A percentile compares a stretch with the other conserved stretches of the same genome.
Conservation (phyloP, 2,113 vertebrate genomes). For the Pterocles burchelli region DNA sequence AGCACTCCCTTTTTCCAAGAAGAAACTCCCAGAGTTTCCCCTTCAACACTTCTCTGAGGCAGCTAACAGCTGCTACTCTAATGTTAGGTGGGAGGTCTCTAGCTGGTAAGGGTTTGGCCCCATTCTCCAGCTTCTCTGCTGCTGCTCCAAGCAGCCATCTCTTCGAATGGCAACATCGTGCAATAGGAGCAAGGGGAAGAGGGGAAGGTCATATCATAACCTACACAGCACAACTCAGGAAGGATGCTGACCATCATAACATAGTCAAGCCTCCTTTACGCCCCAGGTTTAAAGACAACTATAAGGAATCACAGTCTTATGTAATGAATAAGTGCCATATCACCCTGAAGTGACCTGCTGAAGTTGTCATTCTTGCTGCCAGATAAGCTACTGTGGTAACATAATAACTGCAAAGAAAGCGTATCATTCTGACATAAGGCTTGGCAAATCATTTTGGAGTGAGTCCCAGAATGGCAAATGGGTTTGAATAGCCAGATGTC, state of each 20-base stretch:
- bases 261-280: neutral
- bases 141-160: neutral
- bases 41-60: neutral
- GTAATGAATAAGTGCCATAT: neutral
- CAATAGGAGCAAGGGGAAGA: neutral
- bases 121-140: neutral
- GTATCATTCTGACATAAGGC: neutral
- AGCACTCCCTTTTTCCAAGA: neutral
- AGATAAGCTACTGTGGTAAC: neutral
- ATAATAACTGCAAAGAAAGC: neutral
- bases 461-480: neutral
- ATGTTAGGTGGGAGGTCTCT: neutral
- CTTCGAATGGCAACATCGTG: neutral
- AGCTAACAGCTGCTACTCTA: neutral
- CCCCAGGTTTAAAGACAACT: neutral
- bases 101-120: neutral
- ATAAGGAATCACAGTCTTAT: neutral
- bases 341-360: neutral
- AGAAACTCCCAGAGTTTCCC: neutral
- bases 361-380: neutral
- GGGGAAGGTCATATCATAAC: neutral
- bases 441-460: constrained; percentile 9
- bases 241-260: neutral
- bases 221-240: neutral
- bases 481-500: neutral